These are phyloP conservation scores for Bubo scandiacus DNA, from an alignment of 2,113 vertebrate genomes.

Conservation along the genomic window DNA sequence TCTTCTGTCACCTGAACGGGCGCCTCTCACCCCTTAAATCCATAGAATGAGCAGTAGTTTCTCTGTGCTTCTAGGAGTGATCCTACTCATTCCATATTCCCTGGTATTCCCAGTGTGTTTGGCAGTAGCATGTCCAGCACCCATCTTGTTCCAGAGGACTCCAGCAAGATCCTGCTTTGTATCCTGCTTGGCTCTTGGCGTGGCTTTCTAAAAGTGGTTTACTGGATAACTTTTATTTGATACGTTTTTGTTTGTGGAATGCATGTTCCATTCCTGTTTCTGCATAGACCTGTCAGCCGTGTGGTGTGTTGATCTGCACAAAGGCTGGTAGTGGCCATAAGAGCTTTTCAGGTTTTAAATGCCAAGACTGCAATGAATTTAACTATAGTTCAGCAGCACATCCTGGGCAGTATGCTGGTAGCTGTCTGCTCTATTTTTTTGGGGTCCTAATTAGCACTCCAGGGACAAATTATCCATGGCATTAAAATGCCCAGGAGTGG, in stretches of 20 bases:
- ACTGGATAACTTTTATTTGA: background rate
- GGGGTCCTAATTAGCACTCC: background rate
- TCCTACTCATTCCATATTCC: rapidly evolving
- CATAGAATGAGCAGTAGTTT: background rate
- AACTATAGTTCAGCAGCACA: background rate
- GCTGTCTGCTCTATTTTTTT: background rate
- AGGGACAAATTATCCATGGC: background rate
- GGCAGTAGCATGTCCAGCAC: background rate
- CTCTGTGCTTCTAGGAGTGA: background rate
- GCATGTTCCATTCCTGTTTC: background rate
- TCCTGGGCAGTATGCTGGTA: background rate
- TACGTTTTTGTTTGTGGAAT: background rate
- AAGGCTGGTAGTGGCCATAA: background rate
- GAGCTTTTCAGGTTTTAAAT: background rate
- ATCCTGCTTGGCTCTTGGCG: background rate
- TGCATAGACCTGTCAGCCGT: background rate
- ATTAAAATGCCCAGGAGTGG: background rate
- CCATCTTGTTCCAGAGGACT: background rate
- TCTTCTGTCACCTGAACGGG: background rate
- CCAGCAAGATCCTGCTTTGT: background rate
- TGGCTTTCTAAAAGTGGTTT: background rate
- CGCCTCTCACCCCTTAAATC: background rate
- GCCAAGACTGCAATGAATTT: background rate
- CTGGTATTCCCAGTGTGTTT: rapidly evolving
- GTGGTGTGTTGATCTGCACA: rapidly evolving